Evolutionary conservation across 2,113 vertebrate species (phyloP), one percentile per base, ranked within the genome.

Genomic region (Erythrolamprus reginae): DNA sequence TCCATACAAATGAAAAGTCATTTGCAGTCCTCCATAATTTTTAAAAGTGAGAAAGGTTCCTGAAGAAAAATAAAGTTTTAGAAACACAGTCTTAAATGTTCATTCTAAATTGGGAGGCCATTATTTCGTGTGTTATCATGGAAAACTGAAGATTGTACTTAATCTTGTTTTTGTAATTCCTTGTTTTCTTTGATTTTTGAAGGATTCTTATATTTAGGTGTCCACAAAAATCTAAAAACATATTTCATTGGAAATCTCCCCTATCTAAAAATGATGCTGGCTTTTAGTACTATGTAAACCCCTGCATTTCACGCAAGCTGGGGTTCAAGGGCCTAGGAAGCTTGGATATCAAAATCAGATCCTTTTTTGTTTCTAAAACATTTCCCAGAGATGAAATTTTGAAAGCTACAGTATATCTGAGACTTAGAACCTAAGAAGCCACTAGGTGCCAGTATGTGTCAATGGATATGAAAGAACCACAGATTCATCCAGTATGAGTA

Each of bases 371-470:
- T 47, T 33, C 3, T 26, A 38, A 38, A 77, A 70, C 6, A 38
- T 38, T 77, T 42, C 70, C 17, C 65, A 0, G 3, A 23, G 33
- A 53, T 48, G 7, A 88, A 52, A 85, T 53, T n/a, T 19, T 33
- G 38, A 45, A 52, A 48, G 42, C 21, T 19, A 47, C 47, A 6
- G 47, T 47, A 5, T 23, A n/a, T 13, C 24, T 45, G 48, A 86
- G 47, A 51, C 2, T 15, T 38, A 3, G 33, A 15, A 19, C 17
- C 38, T 38, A 90, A 45, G 42, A 24, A 38, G 38, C 91, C 88
- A 48, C 82, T 89, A 89, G 91, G 84, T 92, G 91, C n/a, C 91
- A 92, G 58, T 89, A 28, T 89, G 33, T 38, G 83, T 86, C 85
- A 92, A 89, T 56, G 9, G 83, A 86, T 92, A 61, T 26, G 23